These are phyloP conservation scores for Caenorhabditis remanei DNA, from an alignment of 1,140 invertebrate genomes.

Conservation along the genomic window DNA sequence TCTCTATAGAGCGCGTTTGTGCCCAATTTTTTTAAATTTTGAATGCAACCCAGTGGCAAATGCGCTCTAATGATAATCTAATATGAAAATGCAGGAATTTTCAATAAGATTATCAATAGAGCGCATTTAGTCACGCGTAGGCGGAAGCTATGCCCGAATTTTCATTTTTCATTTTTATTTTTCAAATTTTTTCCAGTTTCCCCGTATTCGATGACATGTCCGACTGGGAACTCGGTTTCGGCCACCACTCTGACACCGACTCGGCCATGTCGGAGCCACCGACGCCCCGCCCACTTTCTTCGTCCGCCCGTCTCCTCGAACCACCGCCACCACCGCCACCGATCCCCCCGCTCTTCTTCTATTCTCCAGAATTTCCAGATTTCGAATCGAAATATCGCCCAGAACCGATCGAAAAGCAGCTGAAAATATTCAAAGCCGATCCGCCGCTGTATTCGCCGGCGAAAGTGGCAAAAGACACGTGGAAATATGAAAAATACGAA, in stretches of 20 bases:
- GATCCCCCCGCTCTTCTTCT: background rate
- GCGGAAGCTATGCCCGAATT: background rate
- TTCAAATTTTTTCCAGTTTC: constrained; percentile 1
- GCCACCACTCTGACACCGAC: too few species aligned
- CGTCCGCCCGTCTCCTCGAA: background rate
- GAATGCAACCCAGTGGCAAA: too few species aligned
- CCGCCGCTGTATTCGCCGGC: background rate
- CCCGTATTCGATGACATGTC: background rate
- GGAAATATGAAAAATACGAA: background rate
- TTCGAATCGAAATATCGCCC: background rate
- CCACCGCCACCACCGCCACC: background rate
- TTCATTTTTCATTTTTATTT: background rate
- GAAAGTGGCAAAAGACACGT: background rate
- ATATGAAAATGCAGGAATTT: too few species aligned
- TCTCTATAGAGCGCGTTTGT: too few species aligned
- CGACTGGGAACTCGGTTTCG: background rate
- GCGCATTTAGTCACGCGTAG: background rate
- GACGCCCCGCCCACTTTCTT: background rate
- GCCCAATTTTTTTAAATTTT: too few species aligned
- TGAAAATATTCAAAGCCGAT: background rate
- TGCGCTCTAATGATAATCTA: too few species aligned
- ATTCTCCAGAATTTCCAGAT: background rate
- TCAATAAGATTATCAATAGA: too few species aligned
- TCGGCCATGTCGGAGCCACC: background rate
- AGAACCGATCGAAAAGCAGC: too few species aligned